Base-by-base conservation (phyloP, 2,113 vertebrate species). In the Salvelinus fontinalis region DNA sequence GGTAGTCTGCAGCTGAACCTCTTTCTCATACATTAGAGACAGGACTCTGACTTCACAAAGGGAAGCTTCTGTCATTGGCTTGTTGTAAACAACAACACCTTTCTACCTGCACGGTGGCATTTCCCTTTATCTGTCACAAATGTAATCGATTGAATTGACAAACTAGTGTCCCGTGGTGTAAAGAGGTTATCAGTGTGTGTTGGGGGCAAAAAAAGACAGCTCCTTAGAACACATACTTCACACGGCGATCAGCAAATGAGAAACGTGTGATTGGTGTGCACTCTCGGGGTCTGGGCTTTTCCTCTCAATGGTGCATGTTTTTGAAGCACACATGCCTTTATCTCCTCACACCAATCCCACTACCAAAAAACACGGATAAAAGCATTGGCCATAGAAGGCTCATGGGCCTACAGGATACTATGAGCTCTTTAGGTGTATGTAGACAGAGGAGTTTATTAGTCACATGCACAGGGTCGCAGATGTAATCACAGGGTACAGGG, bases 11-110 rank as follows among this genome's bases (percentile, higher is more conserved):
- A 71, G 51, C 16, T 59, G 70, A 22, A 59, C 27, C 27, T 54
- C 29, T 39, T 6, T 13, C 51, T 49, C 49, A 71, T 71, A 73
- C 29, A 73, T 31, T 18, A 60, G 70, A 60, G 13, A 27, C 70
- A 34, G 3, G 13, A 29, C 54, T 67, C 27, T 67, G 18, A 16
- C 14, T 72, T 44, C 68, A 22, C n/a, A 48, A 22, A 5, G 48
- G 44, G 48, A 54, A 54, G 44, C 7, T 5, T 27, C 22, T 20
- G 27, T 62, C 51, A 8, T 57, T 72, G 39, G 39, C 39, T 39
- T 39, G 39, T 39, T 16, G 27, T 18, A 2, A 20, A 13, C 8
- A 39, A 71, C 18, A n/a, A 31, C 26, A 59, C 26, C 22, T 71
- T 14, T 71, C 22, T 59, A 54, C 69, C 69, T 71, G 69, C 2